Evolutionary conservation across 2,113 vertebrate species (phyloP), one percentile per base, ranked within the genome.

Genomic region (Colius striatus): DNA sequence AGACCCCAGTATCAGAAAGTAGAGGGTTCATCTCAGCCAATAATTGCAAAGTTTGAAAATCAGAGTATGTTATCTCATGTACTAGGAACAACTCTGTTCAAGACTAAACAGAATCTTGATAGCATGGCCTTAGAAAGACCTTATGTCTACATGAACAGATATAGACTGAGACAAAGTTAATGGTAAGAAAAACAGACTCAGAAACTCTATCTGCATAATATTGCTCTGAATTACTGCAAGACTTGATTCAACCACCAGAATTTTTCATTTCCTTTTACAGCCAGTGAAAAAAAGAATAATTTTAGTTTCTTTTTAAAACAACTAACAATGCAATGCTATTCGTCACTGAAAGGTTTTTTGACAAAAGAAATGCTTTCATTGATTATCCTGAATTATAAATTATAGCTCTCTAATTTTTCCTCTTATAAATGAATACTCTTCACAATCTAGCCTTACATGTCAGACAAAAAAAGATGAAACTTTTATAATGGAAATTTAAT

Each of bases 401-500:
- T 97, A 97, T 76, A 97, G 95, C 65, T 95, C 83, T 96, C 77
- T 95, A 96, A 97, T 95, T 95, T 96, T 93, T 90, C 72, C 25
- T 58, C 21, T 94, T 66, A 76, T 82, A 97, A 96, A 94, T 95
- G 94, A 97, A 84, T 88, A 91, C 76, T 96, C 68, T 96, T 97
- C 92, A 96, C 74, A 94, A 94, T 91, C 76, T 74, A 95, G 91
- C 47, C 62, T 93, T 89, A 77, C 85, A 81, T 73, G 95, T 97
- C 96, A 97, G 94, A 93, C 72, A 81, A 87, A 32, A 65, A 95
- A 96, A 94, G 18, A 84, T 92, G 89, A 61, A 94, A 96, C 92
- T 94, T 97, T 97, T 95, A 96, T 96, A 96, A 97, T 97, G 96
- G 97, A 97, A 97, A 97, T 94, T 91, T 97, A 97, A 97, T 97